Base-by-base conservation (phyloP, 2,797 vertebrate species). In the Epinephelus coioides region DNA sequence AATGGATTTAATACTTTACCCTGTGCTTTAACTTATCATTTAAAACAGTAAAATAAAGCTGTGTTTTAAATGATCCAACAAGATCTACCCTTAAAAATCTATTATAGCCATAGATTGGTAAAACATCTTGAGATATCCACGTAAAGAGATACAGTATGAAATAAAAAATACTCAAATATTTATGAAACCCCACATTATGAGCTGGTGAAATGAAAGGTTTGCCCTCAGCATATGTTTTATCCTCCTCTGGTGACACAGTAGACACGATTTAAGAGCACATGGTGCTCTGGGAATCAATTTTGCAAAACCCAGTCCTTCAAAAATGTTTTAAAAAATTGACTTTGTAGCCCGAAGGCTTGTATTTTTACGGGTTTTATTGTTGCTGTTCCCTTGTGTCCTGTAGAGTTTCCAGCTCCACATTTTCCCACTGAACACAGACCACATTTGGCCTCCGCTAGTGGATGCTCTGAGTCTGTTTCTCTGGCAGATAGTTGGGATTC, bases 401-500 rank as follows among this genome's bases (percentile, higher is more conserved):
- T 82, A 78, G 81, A 78, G 68, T 82, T 91, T 91, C 85, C 83
- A 86, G 76, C 76, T 82, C 81, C 71, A 79, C 72, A 78, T 86
- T 88, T 93, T 93, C 89, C 91, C 91, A 90, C 85, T 91, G 88
- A 90, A 76, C 46, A 72, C 80, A 44, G 79, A 87, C 79, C 89
- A 85, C 84, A 87, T 91, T 92, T 91, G 83, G 81, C 77, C 82
- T 89, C 68, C 2, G n/a, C 61, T 83, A 81, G 65, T 86, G 64
- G 71, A 83, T 63, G 71, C 78, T 85, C 70, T 1, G 65, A 63
- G 69, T 87, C 70, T 82, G 85, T 90, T 92, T 90, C 84, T 85
- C 90, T 84, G 88, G 83, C 79, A 88, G 89, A 94, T 93, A 81
- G 69, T 88, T 94, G 76, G 69, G 87, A 94, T 94, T 94, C 92